These are phyloP conservation scores for Stratiomys singularior DNA, from an alignment of 2,888 invertebrate species.

Conservation along the genomic window DNA sequence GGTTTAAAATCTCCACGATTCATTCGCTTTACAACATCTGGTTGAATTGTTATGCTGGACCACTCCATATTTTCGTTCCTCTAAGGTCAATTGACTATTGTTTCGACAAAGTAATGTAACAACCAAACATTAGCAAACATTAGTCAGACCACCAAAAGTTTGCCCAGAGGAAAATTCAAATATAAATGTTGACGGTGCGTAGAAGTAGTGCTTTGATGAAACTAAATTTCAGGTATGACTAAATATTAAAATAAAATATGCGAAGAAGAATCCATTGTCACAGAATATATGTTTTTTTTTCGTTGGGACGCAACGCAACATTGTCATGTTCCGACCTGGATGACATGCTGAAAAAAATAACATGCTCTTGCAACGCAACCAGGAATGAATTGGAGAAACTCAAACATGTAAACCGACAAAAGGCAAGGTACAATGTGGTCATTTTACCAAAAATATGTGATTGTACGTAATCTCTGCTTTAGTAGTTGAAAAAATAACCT, in stretches of 20 bases:
- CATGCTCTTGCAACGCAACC: background rate
- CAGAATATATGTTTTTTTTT: conserved; percentile 1
- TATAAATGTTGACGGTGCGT: background rate
- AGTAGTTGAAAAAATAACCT: conserved; percentile 11
- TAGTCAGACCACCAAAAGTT: background rate
- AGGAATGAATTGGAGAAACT: background rate
- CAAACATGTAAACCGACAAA: conserved; percentile 15
- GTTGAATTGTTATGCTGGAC: background rate
- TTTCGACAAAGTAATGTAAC: conserved; percentile 9
- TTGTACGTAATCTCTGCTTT: conserved; percentile 13
- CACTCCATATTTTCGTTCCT: background rate
- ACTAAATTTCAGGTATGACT: conserved; percentile 13
- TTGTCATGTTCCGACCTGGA: background rate
- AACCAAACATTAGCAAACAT: background rate
- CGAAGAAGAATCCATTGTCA: background rate
- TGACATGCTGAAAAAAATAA: background rate
- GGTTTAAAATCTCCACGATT: background rate
- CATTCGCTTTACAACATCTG: background rate
- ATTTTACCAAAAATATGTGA: conserved; percentile 8
- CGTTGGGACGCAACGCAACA: background rate
- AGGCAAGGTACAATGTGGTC: conserved; percentile 15
- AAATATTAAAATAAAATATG: conserved; percentile 31
- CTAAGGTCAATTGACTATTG: conserved; percentile 37
- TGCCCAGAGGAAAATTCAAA: conserved; percentile 13
- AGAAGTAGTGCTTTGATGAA: conserved; percentile 6